These are phyloP conservation scores for Phortica variegata DNA, from an alignment of 1,140 invertebrate species.

Conservation along the genomic window DNA sequence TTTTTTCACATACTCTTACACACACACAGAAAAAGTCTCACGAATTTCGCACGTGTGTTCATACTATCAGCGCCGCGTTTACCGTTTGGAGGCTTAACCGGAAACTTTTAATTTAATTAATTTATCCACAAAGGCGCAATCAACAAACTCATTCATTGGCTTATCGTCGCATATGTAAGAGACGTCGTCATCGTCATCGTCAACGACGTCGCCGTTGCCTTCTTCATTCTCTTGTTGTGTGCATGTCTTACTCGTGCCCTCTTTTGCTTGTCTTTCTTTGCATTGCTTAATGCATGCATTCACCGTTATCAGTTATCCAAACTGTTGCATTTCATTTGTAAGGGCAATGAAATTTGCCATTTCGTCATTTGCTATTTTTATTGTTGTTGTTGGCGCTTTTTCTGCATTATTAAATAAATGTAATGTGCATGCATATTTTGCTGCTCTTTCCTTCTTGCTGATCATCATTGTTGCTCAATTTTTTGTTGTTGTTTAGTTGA, in stretches of 20 bases:
- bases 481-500: too few relatives aligned
- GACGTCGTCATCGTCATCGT: conserved; percentile 20
- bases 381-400: too few relatives aligned
- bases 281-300: neutral
- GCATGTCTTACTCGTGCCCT: neutral
- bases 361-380: neutral
- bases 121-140: conserved; percentile 55
- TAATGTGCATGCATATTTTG: too few relatives aligned
- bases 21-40: too few relatives aligned
- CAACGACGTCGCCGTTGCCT: neutral
- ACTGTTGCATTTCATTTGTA: neutral
- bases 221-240: neutral
- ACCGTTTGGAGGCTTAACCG: conserved; percentile 50
- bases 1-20: too few relatives aligned
- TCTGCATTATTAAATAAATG: too few relatives aligned
- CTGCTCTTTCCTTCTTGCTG: too few relatives aligned
- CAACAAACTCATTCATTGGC: too few relatives aligned
- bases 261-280: neutral
- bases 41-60: conserved; percentile 22
- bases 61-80: conserved; percentile 12
- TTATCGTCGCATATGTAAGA: too few relatives aligned
- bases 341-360: neutral
- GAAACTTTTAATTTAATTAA: conserved; percentile 57
- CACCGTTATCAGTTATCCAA: neutral
- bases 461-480: too few relatives aligned